Base-by-base conservation (phyloP, 2,797 vertebrate genomes). In the Sebastes taczanowskii region DNA sequence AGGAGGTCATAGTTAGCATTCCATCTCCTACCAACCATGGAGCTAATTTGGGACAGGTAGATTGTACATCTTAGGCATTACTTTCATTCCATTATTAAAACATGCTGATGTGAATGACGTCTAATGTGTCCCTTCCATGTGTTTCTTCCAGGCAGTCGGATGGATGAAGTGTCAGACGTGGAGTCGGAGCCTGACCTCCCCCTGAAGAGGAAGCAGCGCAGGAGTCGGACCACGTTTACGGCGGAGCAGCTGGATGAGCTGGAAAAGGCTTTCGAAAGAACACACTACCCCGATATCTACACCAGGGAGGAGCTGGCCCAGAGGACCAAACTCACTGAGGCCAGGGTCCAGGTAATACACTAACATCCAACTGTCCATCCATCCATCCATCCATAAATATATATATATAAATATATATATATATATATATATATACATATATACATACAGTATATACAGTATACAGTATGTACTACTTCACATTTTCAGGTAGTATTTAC, bases 271-370 rank as follows among this genome's bases (percentile, higher is more conserved):
- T 99, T 99, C 0, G 98, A 99, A 92, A 96, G 98, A 90, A 99
- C 98, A 1, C 98, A 99, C 92, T 99, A 99, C 93, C 98, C 98
- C 0, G 98, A 99, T 85, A 99, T 99, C 92, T 99, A 99, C 91
- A 99, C 98, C 34, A 92, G 98, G 1, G 98, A 99, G 91, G 98
- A 99, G 90, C 95, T 99, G 63, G 98, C 98, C 0, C 98, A 99
- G 94, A 95, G 98, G 89, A 98, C 98, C 90, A 99, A 99, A 86
- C 96, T 99, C 49, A 99, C 98, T 0, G 98, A 99, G 90, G 98
- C 98, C 0, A 94, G 98, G 0, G 98, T 99, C 52, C 98, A 99
- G 97, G 98, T 99, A 91, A 77, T 11, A 78, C 42, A 5, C 18
- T 9, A 10, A 59, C 34, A 38, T 23, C 61, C 52, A 55, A 6